A percentile compares a stretch with the other conserved stretches of the same genome.
Conservation (phyloP, 2,888 invertebrate genomes). For the Xestia ashworthii region DNA sequence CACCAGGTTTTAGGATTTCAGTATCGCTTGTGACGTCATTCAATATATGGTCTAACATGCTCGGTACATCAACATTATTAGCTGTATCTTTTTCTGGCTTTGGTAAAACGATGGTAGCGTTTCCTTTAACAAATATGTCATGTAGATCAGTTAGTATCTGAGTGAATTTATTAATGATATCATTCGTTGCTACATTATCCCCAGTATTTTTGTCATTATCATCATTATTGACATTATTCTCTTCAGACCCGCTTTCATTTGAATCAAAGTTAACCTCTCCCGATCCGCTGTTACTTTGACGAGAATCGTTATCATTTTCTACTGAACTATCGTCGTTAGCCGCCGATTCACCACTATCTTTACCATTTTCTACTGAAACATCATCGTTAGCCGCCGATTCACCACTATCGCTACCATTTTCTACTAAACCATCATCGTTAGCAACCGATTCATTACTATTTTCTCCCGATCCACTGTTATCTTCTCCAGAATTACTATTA, state of each 20-base stretch:
- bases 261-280: background rate
- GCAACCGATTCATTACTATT: background rate
- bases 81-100: background rate
- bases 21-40: conserved; percentile 8
- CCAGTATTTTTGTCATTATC: background rate
- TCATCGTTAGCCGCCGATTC: background rate
- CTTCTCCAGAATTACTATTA: background rate
- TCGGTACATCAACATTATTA: conserved; percentile 11
- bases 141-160: conserved; percentile 50
- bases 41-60: conserved; percentile 38
- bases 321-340: background rate
- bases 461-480: background rate
- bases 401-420: background rate
- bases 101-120: conserved; percentile 31
- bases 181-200: background rate
- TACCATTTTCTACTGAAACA: background rate
- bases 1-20: conserved; percentile 19
- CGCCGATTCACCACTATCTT: background rate
- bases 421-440: background rate
- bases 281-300: background rate
- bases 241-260: background rate
- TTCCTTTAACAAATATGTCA: conserved; percentile 47
- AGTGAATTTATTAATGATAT: conserved; percentile 35
- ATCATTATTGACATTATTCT: background rate
- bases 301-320: background rate